These are phyloP conservation scores for Leptinotarsa tumamoca DNA, from an alignment of 2,888 invertebrate species.

Conservation along the genomic window DNA sequence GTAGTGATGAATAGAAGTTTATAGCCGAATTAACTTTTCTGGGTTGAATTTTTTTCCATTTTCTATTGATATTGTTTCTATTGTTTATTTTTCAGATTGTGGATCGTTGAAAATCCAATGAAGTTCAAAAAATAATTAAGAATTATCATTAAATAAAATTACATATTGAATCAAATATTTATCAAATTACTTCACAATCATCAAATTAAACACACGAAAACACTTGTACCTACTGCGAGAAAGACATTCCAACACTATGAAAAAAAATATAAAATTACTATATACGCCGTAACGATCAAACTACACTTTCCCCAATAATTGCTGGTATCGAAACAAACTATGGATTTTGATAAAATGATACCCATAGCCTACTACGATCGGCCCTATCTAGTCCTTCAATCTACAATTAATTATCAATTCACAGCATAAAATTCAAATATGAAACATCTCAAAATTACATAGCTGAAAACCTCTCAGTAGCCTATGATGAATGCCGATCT, in stretches of 20 bases:
- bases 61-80: no score
- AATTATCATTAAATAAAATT: no score
- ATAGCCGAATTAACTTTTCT: no score
- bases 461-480: slow-evolving; percentile 32
- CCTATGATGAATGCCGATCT: slow-evolving; percentile 27
- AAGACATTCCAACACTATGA: neutral
- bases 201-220: no score
- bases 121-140: no score
- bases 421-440: slow-evolving; percentile 36
- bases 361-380: neutral
- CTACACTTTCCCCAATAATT: slow-evolving; percentile 2
- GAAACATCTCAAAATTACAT: slow-evolving; percentile 37
- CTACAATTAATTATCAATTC: slow-evolving; percentile 41
- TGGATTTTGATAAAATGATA: slow-evolving; percentile 17
- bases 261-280: slow-evolving; percentile 10
- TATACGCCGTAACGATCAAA: neutral
- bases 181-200: no score
- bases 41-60: no score
- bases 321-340: slow-evolving; percentile 23
- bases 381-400: slow-evolving; percentile 19
- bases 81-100: no score
- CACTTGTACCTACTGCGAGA: no score
- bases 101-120: no score
- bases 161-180: no score
- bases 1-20: no score